These are phyloP conservation scores for Oscarella lobularis DNA, from an alignment of 37 sponge, comb jelly and placozoan species.

Conservation along the genomic window DNA sequence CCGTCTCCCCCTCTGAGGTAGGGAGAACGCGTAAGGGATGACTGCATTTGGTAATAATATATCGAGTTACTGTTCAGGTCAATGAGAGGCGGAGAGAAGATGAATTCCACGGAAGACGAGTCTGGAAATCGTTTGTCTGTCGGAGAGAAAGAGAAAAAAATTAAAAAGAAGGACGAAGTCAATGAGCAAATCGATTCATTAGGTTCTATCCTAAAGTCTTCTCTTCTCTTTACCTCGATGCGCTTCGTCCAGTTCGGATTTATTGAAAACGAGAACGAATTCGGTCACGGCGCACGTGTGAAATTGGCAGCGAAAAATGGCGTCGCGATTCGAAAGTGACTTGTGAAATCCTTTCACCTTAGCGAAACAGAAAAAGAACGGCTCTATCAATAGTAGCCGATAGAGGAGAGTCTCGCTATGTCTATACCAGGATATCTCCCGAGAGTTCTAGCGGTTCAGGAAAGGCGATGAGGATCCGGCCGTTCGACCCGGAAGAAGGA, in stretches of 20 bases:
- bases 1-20: background rate
- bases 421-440: slow-evolving; percentile 59
- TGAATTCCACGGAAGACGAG: slow-evolving; percentile 50
- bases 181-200: background rate
- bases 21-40: background rate
- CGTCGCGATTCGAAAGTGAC: slow-evolving; percentile 47
- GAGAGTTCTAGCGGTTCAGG: slow-evolving; percentile 30
- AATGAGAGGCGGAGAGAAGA: slow-evolving; percentile 22
- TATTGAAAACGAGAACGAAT: slow-evolving; percentile 57
- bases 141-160: background rate
- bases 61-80: background rate
- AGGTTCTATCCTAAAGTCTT: background rate
- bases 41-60: no score
- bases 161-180: background rate
- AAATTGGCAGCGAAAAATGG: slow-evolving; percentile 85
- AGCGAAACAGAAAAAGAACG: background rate
- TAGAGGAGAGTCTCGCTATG: no score
- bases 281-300: slow-evolving; percentile 61
- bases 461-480: slow-evolving; percentile 51
- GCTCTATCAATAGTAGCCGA: no score
- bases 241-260: slow-evolving; percentile 87
- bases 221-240: slow-evolving; percentile 25
- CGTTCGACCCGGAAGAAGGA: no score
- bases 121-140: slow-evolving; percentile 69
- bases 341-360: slow-evolving; percentile 86